These are phyloP conservation scores for Lordiphosa fenestrarum DNA, from an alignment of 2,888 invertebrate species.

Conservation along the genomic window DNA sequence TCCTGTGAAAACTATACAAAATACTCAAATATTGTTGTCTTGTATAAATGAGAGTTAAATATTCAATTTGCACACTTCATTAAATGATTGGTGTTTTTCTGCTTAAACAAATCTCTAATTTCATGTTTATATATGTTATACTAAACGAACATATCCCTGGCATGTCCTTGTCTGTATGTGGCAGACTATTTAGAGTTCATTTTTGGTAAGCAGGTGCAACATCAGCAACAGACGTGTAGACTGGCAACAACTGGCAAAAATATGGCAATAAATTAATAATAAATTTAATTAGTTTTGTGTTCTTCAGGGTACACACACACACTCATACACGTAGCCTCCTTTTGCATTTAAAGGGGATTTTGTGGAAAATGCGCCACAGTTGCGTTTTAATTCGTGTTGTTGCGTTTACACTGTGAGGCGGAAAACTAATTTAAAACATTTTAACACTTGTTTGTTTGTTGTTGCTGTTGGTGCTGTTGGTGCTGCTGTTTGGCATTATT, in stretches of 20 bases:
- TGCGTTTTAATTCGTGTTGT: slow-evolving; percentile 38
- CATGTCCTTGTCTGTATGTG: too few species aligned
- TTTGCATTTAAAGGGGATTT: slow-evolving; percentile 39
- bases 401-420: not conserved
- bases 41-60: too few species aligned
- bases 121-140: too few species aligned
- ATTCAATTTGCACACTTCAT: too few species aligned
- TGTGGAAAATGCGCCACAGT: slow-evolving; percentile 26
- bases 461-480: slow-evolving; percentile 11
- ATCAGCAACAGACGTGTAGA: not conserved
- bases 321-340: slow-evolving; percentile 9
- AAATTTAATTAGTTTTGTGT: slow-evolving; percentile 62
- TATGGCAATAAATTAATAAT: slow-evolving; percentile 57
- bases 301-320: slow-evolving; percentile 11
- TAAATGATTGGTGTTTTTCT: too few species aligned
- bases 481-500: slow-evolving; percentile 22
- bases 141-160: too few species aligned
- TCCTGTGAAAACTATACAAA: too few species aligned
- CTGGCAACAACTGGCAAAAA: slow-evolving; percentile 29
- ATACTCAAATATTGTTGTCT: too few species aligned
- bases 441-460: slow-evolving; percentile 64
- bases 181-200: too few species aligned
- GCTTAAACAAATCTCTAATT: too few species aligned
- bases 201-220: slow-evolving; percentile 5
- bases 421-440: slow-evolving; percentile 74